Percentiles rank a stretch among this genome's conserved stretches.
These are phyloP conservation scores for Spermophilus dauricus DNA, from an alignment of 2,113 vertebrate genomes.

Conservation along the genomic window DNA sequence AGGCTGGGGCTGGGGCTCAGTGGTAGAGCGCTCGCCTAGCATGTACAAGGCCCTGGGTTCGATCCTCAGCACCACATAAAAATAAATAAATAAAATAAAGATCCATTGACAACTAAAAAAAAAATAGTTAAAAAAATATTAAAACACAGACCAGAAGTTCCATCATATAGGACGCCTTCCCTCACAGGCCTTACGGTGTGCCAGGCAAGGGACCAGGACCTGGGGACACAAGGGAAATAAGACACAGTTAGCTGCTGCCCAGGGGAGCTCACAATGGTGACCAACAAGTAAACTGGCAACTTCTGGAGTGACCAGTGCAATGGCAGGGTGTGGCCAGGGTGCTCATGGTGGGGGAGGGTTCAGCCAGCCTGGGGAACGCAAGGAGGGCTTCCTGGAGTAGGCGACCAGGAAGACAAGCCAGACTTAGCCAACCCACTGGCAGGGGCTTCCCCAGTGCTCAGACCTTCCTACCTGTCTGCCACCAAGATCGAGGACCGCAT, in stretches of 20 bases:
- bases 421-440: not conserved
- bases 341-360: not conserved
- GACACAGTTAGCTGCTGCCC: not conserved
- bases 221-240: not conserved
- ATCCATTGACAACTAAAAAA: too few species aligned
- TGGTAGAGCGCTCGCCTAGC: too few species aligned
- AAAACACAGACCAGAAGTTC: not conserved
- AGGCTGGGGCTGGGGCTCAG: not conserved
- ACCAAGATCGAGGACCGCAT: not conserved
- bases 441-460: not conserved
- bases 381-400: not conserved
- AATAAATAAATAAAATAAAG: too few species aligned
- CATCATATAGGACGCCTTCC: not conserved
- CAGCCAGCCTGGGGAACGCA: not conserved
- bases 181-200: not conserved
- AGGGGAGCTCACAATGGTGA: too few species aligned
- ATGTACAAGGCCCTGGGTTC: too few species aligned
- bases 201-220: not conserved
- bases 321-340: rapidly evolving
- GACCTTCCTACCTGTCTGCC: too few species aligned
- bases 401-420: not conserved
- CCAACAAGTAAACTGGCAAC: not conserved
- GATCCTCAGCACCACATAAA: too few species aligned
- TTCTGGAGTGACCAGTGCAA: too few species aligned
- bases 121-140: too few species aligned